Conservation (phyloP, 2,113 vertebrate species). For the Tiliqua scincoides region DNA sequence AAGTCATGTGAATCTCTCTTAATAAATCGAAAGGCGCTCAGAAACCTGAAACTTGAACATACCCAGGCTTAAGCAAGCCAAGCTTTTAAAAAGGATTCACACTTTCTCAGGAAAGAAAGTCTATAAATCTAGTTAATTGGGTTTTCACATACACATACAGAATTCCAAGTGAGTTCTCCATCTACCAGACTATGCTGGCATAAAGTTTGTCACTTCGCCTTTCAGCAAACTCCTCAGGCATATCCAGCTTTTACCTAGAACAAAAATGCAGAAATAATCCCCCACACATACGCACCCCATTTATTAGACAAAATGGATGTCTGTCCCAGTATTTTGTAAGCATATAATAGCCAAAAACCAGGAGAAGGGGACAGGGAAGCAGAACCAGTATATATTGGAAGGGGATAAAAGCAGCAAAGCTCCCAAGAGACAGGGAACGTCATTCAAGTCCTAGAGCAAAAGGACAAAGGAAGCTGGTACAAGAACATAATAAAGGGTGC, state of each 20-base stretch:
- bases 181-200: constrained; percentile 35
- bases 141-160: constrained; percentile 57
- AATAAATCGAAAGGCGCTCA: constrained; percentile 44
- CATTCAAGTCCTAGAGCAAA: neutral
- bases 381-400: neutral
- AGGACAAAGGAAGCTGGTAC: neutral
- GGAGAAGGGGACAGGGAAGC: neutral
- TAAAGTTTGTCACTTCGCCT: constrained; percentile 51
- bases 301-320: neutral
- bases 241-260: neutral
- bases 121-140: constrained; percentile 72
- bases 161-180: constrained; percentile 58
- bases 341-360: neutral
- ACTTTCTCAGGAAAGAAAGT: constrained; percentile 71
- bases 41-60: constrained; percentile 61
- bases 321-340: neutral
- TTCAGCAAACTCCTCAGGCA: neutral
- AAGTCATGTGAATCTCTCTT: constrained; percentile 45
- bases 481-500: too few relatives aligned
- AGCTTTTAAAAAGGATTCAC: constrained; percentile 63
- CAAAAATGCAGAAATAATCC: neutral
- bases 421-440: neutral
- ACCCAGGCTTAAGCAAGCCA: constrained; percentile 51
- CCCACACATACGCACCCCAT: neutral
- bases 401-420: neutral